Evolutionary conservation across 2,888 invertebrate species (phyloP).

Genomic region (Drosophila paranaensis): DNA sequence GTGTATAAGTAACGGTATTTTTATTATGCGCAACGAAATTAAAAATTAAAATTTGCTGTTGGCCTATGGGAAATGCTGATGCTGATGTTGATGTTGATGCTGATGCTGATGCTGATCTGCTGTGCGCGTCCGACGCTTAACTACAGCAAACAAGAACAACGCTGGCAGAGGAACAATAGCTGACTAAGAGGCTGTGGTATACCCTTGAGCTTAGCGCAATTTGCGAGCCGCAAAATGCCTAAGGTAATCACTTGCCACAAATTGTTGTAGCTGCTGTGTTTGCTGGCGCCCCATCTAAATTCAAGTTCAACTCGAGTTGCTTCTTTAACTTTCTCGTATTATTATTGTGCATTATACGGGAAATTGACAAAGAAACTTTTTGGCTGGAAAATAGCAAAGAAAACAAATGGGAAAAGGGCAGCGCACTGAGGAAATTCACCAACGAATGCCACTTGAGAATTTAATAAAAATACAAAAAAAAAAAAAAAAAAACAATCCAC

Average conservation of each 20-base stretch:
- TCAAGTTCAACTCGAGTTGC: constrained; percentile 67
- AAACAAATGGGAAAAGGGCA: constrained; percentile 31
- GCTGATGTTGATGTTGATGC: constrained; percentile 34
- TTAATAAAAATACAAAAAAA: constrained; percentile 67
- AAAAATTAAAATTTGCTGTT: constrained; percentile 71
- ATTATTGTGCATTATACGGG: constrained; percentile 73
- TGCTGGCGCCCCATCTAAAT: constrained; percentile 23
- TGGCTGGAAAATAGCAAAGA: constrained; percentile 68
- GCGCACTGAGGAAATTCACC: constrained; percentile 51
- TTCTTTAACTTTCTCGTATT: constrained; percentile 56
- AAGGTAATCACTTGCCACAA: constrained; percentile 69
- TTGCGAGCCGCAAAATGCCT: constrained; percentile 76
- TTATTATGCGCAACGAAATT: constrained; percentile 76
- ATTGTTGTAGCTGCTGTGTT: constrained; percentile 43
- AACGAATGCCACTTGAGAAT: constrained; percentile 79
- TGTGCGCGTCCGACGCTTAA: constrained; percentile 21
- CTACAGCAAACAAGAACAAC: constrained; percentile 52
- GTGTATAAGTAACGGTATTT: constrained; percentile 43
- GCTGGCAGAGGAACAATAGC: constrained; percentile 33
- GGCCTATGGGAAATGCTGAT: constrained; percentile 53
- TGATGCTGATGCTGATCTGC: constrained; percentile 54
- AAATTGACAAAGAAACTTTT: constrained; percentile 78
- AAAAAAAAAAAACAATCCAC: background rate
- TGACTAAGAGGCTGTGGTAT: constrained; percentile 38
- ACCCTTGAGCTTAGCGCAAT: constrained; percentile 72